phyloP scores from a whole-genome alignment of 2,113 vertebrate genomes.

The Myotis yumanensis region DNA sequence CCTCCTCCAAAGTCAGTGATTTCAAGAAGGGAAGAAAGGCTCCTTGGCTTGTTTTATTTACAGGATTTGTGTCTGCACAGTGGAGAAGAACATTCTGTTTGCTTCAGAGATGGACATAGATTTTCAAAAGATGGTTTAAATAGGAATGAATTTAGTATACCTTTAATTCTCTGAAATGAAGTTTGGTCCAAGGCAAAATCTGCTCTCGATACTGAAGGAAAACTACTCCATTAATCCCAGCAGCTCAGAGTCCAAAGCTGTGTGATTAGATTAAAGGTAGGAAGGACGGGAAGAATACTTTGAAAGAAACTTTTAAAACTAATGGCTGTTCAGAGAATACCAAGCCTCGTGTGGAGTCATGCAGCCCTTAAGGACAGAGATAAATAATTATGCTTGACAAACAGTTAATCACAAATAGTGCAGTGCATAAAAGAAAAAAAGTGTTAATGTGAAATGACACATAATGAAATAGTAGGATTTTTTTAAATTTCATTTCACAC shows the following conservation, averaged over 20 bases:
- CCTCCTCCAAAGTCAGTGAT: neutral
- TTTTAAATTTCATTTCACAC: slow-evolving; percentile 55
- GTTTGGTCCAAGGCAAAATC: slow-evolving; percentile 37
- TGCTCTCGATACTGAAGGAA: neutral
- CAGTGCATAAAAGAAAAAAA: neutral
- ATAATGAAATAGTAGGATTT: slow-evolving; percentile 41
- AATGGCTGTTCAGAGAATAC: slow-evolving; percentile 31
- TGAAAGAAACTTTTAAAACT: slow-evolving; percentile 51
- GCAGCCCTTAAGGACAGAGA: slow-evolving; percentile 8
- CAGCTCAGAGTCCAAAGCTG: slow-evolving; percentile 18
- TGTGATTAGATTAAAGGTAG: neutral
- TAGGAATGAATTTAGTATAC: slow-evolving; percentile 55
- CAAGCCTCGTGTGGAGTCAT: neutral
- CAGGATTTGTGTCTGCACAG: slow-evolving; percentile 26
- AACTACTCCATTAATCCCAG: neutral
- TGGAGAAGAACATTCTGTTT: slow-evolving; percentile 20
- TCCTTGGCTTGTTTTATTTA: slow-evolving; percentile 46
- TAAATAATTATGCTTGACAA: slow-evolving; percentile 49
- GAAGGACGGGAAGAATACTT: neutral
- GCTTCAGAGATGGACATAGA: neutral
- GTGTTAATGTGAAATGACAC: neutral
- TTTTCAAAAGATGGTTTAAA: slow-evolving; percentile 57
- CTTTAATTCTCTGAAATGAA: slow-evolving; percentile 63
- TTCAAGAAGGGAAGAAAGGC: neutral
- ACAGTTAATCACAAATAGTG: slow-evolving; percentile 57